phyloP scores from a whole-genome alignment of 1,140 invertebrate species.

The Apis mellifera region Amel_HAv3.1 CM009934.2:9190001-9190500 shows the following conservation, averaged over 20 bases:
- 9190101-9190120: conserved; percentile 18
- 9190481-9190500: no score
- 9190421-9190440: conserved; percentile 18
- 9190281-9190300: conserved; percentile 44
- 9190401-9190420: conserved; percentile 11
- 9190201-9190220: conserved; percentile 34
- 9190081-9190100: conserved; percentile 15
- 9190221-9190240: conserved; percentile 53
- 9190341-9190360: conserved; percentile 23
- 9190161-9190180: neutral
- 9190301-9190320: conserved; percentile 52
- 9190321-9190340: conserved; percentile 43
- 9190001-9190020: conserved; percentile 52
- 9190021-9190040: conserved; percentile 51
- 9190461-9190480: conserved; percentile 15
- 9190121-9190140: neutral
- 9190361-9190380: conserved; percentile 32
- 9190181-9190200: conserved; percentile 9
- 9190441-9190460: conserved; percentile 22
- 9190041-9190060: conserved; percentile 47
- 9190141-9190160: neutral
- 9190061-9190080: conserved; percentile 36
- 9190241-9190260: conserved; percentile 55
- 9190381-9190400: conserved; percentile 53
- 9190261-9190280: conserved; percentile 51